These are phyloP conservation scores for Tyto alba DNA, from an alignment of 2,113 vertebrate species.

Conservation along the genomic window DNA sequence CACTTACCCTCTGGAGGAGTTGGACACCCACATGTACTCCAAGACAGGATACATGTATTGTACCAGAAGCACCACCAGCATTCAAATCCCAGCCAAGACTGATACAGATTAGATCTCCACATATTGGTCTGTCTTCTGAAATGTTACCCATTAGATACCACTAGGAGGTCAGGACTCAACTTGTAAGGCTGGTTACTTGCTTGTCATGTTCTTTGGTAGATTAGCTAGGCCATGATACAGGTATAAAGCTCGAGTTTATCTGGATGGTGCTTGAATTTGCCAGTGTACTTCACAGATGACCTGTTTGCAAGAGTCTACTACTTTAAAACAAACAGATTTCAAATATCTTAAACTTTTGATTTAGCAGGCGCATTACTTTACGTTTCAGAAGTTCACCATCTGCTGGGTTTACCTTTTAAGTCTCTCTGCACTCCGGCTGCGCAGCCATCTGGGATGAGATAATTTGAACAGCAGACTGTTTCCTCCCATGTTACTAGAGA, in stretches of 20 bases:
- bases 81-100: background rate
- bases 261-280: background rate
- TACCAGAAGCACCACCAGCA: background rate
- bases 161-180: background rate
- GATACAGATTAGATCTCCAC: background rate
- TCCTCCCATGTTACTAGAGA: slow-evolving; percentile 65
- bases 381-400: slow-evolving; percentile 62
- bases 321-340: slow-evolving; percentile 57
- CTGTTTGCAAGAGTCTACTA: slow-evolving; percentile 3
- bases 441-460: slow-evolving; percentile 64
- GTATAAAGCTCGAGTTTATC: background rate
- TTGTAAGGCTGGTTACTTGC: background rate
- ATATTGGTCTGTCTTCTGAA: background rate
- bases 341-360: slow-evolving; percentile 59
- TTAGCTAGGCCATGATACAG: background rate
- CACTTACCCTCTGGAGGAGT: background rate
- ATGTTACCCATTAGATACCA: background rate
- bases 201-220: background rate
- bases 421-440: slow-evolving; percentile 49
- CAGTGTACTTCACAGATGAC: slow-evolving; percentile 26
- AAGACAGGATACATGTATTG: background rate
- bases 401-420: slow-evolving; percentile 65
- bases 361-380: slow-evolving; percentile 44
- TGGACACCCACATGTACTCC: background rate
- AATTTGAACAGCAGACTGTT: slow-evolving; percentile 64